Percentiles rank a stretch among this genome's conserved stretches.
Conservation (phyloP, 2,113 vertebrate species). For the Alosa alosa region DNA sequence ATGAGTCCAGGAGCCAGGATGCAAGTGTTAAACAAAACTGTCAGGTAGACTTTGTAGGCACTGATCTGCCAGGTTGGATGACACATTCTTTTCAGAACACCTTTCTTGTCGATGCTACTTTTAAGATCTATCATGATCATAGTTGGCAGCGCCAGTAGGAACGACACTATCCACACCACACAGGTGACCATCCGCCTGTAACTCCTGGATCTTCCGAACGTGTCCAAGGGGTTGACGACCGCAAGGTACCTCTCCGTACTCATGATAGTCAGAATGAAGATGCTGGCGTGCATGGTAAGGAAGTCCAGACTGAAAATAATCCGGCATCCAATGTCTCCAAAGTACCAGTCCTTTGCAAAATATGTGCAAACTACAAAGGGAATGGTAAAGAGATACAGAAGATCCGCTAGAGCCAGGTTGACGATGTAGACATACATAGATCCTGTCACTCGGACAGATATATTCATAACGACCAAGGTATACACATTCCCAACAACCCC, state of each 20-base stretch:
- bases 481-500: slow-evolving; percentile 55
- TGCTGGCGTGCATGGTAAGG: slow-evolving; percentile 59
- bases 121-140: slow-evolving; percentile 59
- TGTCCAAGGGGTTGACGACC: slow-evolving; percentile 53
- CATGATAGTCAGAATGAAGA: slow-evolving; percentile 58
- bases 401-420: slow-evolving; percentile 55
- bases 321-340: slow-evolving; percentile 53
- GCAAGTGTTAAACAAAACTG: slow-evolving; percentile 56
- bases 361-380: slow-evolving; percentile 59
- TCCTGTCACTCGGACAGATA: slow-evolving; percentile 51
- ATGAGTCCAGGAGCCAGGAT: slow-evolving; percentile 55
- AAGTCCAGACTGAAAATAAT: slow-evolving; percentile 58
- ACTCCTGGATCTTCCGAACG: slow-evolving; percentile 47
- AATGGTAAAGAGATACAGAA: slow-evolving; percentile 56
- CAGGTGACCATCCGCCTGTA: slow-evolving; percentile 48
- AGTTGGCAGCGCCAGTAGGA: slow-evolving; percentile 50
- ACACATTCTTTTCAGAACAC: slow-evolving; percentile 52
- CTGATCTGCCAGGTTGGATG: slow-evolving; percentile 57
- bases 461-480: slow-evolving; percentile 50
- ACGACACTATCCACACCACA: slow-evolving; percentile 52
- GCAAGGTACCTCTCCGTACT: slow-evolving; percentile 58
- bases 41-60: slow-evolving; percentile 55
- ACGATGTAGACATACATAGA: slow-evolving; percentile 57
- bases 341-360: slow-evolving; percentile 56
- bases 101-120: slow-evolving; percentile 37